These are phyloP conservation scores for Phycodurus eques DNA, from an alignment of 2,113 vertebrate species.

Conservation along the genomic window DNA sequence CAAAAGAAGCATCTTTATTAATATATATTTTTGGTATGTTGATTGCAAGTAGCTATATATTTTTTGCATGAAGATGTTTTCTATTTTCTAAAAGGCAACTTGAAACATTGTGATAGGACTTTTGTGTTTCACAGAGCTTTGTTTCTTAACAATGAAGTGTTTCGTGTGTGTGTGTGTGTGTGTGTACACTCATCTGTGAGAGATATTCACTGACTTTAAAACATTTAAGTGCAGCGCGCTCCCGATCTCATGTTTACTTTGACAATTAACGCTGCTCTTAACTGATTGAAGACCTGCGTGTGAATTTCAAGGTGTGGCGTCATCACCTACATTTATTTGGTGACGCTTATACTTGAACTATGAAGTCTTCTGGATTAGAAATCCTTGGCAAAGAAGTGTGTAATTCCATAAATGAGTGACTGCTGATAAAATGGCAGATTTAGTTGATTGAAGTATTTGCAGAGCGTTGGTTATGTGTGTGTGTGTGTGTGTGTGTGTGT, in stretches of 20 bases:
- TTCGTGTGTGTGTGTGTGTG: slow-evolving; percentile 62
- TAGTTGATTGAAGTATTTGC: slow-evolving; percentile 26
- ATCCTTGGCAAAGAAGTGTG: slow-evolving; percentile 18
- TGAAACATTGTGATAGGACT: neutral
- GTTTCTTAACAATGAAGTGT: slow-evolving; percentile 21
- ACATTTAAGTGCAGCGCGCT: slow-evolving; percentile 28
- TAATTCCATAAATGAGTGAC: slow-evolving; percentile 12
- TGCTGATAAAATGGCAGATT: slow-evolving; percentile 7
- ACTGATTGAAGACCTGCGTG: slow-evolving; percentile 24
- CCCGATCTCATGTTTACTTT: slow-evolving; percentile 55
- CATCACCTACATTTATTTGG: slow-evolving; percentile 19
- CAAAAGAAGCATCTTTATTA: slow-evolving; percentile 7
- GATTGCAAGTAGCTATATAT: slow-evolving; percentile 73
- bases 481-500: neutral
- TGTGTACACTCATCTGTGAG: slow-evolving; percentile 57
- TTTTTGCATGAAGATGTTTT: slow-evolving; percentile 76
- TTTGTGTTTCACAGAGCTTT: slow-evolving; percentile 3
- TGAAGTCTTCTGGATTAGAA: slow-evolving; percentile 30
- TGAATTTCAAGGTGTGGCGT: slow-evolving; percentile 20
- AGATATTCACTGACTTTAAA: slow-evolving; percentile 44
- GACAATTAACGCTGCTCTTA: slow-evolving; percentile 46
- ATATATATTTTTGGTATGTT: slow-evolving; percentile 56
- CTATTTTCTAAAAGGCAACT: slow-evolving; percentile 68
- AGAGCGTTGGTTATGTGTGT: neutral
- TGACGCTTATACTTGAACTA: slow-evolving; percentile 47